Base-by-base conservation (phyloP, 2,113 vertebrate species). In the Nothobranchius kuhntae region DNA sequence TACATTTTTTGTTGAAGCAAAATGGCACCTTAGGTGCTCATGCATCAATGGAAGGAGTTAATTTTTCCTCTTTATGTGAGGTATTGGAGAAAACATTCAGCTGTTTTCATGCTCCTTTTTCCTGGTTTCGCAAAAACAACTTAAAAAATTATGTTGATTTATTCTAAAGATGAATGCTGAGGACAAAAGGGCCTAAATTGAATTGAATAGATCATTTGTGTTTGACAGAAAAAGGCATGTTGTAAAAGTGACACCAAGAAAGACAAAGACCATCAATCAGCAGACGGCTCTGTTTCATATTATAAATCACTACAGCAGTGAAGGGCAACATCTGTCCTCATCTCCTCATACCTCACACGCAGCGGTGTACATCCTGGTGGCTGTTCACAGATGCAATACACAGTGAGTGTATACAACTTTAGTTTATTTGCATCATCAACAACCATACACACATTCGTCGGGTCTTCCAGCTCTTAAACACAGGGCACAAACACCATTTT, bases 371-470 rank as follows among this genome's bases (percentile, higher is more conserved):
- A 30, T 47, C 8, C 4, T 36, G 44, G 21, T 47, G 48, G 14
- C 47, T 13, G 77, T 73, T 58, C 36, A 71, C 47, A 79, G 48
- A 87, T 53, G 12, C 57, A 40, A 71, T 17, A 48, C 89, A 87
- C 88, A 92, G 90, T 59, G 71, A 82, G 61, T 15, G 73, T 68
- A 57, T 61, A 76, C 68, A 65, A 77, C 61, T 83, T 89, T 79
- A 77, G 89, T 82, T 94, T 92, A 92, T 92, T 94, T 94, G 95
- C 93, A 94, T 95, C 91, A 80, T 87, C 73, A 66, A 89, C 80
- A 87, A 92, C 92, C 93, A 93, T 92, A 95, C 21, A 21, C 95
- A 98, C 95, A 97, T 96, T 96, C 95, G 92, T 93, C 83, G 93
- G 21, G 95, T 96, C 95, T 94, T 93, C 94, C 93, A 93, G 93